Base-by-base conservation (phyloP, 2,888 invertebrate genomes). In the Venustoraphidia nigricollis region DNA sequence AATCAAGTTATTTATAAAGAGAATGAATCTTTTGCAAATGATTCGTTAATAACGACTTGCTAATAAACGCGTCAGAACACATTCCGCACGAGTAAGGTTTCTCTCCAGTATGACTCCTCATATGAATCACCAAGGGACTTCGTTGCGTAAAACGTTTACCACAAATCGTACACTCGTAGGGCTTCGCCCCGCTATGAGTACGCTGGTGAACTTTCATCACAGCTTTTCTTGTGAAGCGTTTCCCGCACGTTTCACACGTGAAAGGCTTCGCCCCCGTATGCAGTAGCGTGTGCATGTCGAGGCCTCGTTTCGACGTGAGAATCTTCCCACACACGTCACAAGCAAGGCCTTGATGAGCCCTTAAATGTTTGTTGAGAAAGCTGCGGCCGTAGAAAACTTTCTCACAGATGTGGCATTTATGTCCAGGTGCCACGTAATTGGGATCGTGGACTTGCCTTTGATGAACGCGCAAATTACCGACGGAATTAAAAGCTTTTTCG, bases 31-130 rank as follows among this genome's bases (percentile, higher is more conserved):
- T 47, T 34, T 47, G 47, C 47, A 47, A 38, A 37, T 47, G 47
- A 4, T 38, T 38, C 6, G 43, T 42, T 27, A 47, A 42, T 37
- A 43, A 47, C 17, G 42, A 43, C 34, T 47, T 47, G 38, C 47
- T 47, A 14, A 47, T 41, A 44, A 73, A 72, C 0, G 57, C 63
- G 36, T 62, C 56, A 0, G 68, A 52, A 40, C 72, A 73, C 0
- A 69, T 60, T 5, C 68, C 57, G 51, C 76, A 76, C 44, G 68
- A 69, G 52, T 66, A 71, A 41, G 66, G 71, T 49, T 69, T 71
- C 9, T 69, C 69, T 17, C 67, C 49, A 3, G 51, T 50, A 39
- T 54, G 53, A 8, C 44, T 43, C 1, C 54, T 48, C 48, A 49
- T 47, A 52, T 72, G 72, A 47, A 70, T 68, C 9, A 69, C 69